Conservation (phyloP, 2,888 invertebrate species). For the Ctena decussata region DNA sequence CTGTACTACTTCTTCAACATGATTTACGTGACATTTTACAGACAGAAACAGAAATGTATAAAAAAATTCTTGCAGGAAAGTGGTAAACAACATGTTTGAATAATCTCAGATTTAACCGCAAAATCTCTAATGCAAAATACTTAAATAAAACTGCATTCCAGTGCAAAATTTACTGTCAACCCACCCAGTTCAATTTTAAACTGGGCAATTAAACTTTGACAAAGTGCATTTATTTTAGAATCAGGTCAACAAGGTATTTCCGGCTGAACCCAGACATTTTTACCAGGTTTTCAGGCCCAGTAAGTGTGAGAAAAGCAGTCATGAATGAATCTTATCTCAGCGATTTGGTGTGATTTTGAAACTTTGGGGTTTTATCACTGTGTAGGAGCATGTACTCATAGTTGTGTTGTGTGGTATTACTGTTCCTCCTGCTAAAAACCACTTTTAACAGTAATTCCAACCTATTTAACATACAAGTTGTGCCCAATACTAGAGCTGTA, state of each 20-base stretch:
- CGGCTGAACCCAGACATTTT: slow-evolving; percentile 1
- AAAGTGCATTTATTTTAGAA: slow-evolving; percentile 16
- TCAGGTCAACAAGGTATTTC: slow-evolving; percentile 12
- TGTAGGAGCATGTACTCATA: too few relatives aligned
- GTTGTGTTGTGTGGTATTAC: too few relatives aligned
- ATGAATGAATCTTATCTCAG: background rate
- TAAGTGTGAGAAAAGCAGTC: background rate
- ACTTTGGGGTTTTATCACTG: too few relatives aligned
- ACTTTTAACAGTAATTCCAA: too few relatives aligned
- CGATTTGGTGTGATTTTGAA: too few relatives aligned
- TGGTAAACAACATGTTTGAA: background rate
- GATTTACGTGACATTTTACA: too few relatives aligned
- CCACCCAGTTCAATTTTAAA: background rate
- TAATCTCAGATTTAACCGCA: background rate
- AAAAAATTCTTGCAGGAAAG: too few relatives aligned
- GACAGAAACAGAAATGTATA: too few relatives aligned
- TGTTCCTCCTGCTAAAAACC: too few relatives aligned
- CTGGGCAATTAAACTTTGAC: background rate
- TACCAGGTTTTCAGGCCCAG: background rate
- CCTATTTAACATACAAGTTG: too few relatives aligned
- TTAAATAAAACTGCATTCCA: background rate
- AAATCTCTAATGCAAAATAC: background rate
- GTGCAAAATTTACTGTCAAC: background rate
- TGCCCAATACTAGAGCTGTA: too few relatives aligned
- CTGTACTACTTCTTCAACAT: too few relatives aligned